phyloP scores from a whole-genome alignment of 2,113 vertebrate genomes.

The Myiozetetes cayanensis region DNA sequence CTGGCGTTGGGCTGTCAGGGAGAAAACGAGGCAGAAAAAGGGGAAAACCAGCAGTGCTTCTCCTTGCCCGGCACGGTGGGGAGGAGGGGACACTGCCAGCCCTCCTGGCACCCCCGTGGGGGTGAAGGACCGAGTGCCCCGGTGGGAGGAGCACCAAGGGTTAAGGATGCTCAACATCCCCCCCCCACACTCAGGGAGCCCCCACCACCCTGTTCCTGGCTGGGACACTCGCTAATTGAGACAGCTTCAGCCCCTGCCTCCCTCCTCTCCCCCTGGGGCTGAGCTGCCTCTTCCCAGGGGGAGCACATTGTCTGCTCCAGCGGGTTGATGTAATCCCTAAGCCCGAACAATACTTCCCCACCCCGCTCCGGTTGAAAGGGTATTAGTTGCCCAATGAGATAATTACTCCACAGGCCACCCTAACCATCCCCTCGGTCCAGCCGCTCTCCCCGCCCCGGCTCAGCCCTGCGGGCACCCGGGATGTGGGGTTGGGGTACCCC shows the following conservation, averaged over 20 bases:
- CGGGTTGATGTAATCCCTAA: slow-evolving; percentile 81
- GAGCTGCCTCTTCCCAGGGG: slow-evolving; percentile 65
- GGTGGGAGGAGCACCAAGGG: not conserved
- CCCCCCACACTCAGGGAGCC: fast-evolving
- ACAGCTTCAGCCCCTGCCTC: slow-evolving; percentile 80
- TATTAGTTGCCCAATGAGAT: slow-evolving; percentile 74
- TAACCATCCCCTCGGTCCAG: not conserved
- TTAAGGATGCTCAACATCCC: not conserved
- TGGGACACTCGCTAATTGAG: slow-evolving; percentile 77
- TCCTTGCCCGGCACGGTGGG: fast-evolving
- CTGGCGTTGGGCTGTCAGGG: not conserved
- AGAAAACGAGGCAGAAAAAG: not conserved
- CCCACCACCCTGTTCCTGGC: not conserved
- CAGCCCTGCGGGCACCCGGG: not conserved
- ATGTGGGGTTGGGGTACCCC: fast-evolving
- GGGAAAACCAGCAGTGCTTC: not conserved
- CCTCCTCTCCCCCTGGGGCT: slow-evolving; percentile 67
- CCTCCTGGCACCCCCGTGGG: not conserved
- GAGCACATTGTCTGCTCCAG: slow-evolving; percentile 77
- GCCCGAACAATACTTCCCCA: slow-evolving; percentile 74
- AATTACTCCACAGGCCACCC: slow-evolving; percentile 43
- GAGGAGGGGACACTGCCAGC: not conserved
- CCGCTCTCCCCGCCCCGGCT: not conserved
- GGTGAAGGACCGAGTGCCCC: not conserved
- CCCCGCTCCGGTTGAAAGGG: slow-evolving; percentile 65